These are phyloP conservation scores for Sprattus sprattus DNA, from an alignment of 2,113 vertebrate species.

Conservation along the genomic window DNA sequence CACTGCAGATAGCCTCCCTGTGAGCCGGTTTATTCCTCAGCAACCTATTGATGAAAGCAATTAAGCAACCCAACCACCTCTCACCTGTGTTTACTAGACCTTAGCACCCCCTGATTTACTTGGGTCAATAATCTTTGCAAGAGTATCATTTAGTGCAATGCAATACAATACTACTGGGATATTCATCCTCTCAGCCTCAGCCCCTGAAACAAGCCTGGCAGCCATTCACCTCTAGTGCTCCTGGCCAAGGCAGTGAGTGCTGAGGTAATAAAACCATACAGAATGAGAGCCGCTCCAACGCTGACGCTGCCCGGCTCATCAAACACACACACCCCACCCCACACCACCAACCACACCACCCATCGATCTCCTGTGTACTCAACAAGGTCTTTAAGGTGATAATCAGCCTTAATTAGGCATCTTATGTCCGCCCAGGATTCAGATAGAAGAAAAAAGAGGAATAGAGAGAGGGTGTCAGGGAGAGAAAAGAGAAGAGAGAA, in stretches of 20 bases:
- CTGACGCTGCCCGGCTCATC: neutral
- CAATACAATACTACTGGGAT: neutral
- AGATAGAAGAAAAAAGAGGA: neutral
- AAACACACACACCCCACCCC: neutral
- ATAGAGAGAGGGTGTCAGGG: slow-evolving; percentile 26
- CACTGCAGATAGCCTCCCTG: neutral
- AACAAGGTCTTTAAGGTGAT: slow-evolving; percentile 37
- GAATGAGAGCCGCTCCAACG: neutral
- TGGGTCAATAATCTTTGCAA: neutral
- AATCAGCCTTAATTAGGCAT: slow-evolving; percentile 43
- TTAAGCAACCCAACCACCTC: slow-evolving; percentile 3
- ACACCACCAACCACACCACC: neutral
- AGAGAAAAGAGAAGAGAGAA: slow-evolving; percentile 16
- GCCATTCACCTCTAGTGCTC: neutral
- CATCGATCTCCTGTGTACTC: slow-evolving; percentile 26
- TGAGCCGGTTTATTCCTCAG: neutral
- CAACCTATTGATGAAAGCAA: neutral
- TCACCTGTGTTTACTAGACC: neutral
- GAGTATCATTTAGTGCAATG: slow-evolving; percentile 7
- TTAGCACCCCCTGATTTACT: slow-evolving; percentile 1
- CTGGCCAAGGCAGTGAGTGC: neutral
- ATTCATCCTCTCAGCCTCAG: neutral
- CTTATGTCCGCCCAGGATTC: slow-evolving; percentile 23
- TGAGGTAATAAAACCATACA: neutral
- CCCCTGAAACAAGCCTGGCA: neutral